Evolutionary conservation across 2,888 invertebrate genomes (phyloP), one percentile per base, ranked within the genome.

Genomic region (Seira ritae): DNA sequence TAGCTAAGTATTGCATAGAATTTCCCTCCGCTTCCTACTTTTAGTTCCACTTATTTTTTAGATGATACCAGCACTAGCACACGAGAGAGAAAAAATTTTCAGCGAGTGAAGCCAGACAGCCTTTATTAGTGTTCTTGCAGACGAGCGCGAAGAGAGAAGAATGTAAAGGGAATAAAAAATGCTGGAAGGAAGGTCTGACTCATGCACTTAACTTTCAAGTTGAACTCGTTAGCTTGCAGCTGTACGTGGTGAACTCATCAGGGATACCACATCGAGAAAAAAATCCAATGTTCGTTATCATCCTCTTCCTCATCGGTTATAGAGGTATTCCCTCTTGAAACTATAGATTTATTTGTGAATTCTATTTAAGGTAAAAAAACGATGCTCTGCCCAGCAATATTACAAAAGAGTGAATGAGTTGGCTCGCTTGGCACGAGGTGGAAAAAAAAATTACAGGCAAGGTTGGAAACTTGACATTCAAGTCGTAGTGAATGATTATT

Each of bases 401-500:
- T 55, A 55, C 55, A 55, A 55, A 12, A 55, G 17, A 55, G 17
- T 55, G 55, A 55, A 55, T 55, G 6, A 55, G 17, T 17, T 55
- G 55, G 55, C 55, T 31, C 31, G 55, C 55, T 31, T 8, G 31
- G 31, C 31, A 31, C 31, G 31, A 31, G 31, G 3, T 8, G 12
- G 12, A 17, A 55, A n/a, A 55, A 55, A 12, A 55, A 55, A 3
- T 55, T 17, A 31, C 8, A 31, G 31, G 31, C 8, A 31, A 31
- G n/a, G 31, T 31, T 55, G 17, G 17, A 55, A 68, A 55, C 72
- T 24, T 82, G 82, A 82, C 82, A 82, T 82, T 76, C 76, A 76
- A 82, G 55, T 76, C 65, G 46, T 50, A 75, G 75, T 81, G 77
- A 82, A 82, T 77, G 82, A 77, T 82, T 77, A 82, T 77, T 76